Conservation (phyloP, 2,113 vertebrate genomes). For the Gadus chalcogrammus region DNA sequence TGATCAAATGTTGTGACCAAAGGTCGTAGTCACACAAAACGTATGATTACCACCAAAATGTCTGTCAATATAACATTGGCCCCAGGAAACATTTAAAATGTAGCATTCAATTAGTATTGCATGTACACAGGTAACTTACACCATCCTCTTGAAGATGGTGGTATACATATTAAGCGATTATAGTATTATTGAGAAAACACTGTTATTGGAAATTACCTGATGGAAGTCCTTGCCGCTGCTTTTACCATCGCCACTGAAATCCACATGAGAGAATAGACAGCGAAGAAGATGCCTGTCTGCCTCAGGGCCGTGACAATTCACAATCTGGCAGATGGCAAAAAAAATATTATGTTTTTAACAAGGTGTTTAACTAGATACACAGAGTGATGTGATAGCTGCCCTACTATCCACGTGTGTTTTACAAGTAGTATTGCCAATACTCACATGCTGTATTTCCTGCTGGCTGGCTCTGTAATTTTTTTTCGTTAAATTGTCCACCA, state of each 20-base stretch:
- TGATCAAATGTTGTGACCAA: no score
- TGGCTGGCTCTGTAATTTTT: constrained; percentile 99
- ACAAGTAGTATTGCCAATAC: constrained; percentile 49
- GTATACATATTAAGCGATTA: neutral
- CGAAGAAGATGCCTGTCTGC: constrained; percentile 99
- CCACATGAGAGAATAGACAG: constrained; percentile 99
- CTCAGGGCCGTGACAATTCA: constrained; percentile 99
- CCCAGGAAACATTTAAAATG: no score
- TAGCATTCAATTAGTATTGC: no score
- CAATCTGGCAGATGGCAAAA: constrained; percentile 78
- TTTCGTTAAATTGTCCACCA: constrained; percentile 99
- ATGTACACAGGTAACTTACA: no score
- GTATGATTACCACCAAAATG: no score
- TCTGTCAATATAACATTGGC: no score
- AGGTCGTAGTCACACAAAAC: no score
- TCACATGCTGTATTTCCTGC: constrained; percentile 99
- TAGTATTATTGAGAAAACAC: neutral
- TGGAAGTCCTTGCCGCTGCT: constrained; percentile 99
- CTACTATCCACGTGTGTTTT: no score
- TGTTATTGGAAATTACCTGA: constrained; percentile 81
- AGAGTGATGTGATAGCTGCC: neutral
- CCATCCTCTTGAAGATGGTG: no score
- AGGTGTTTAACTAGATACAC: neutral
- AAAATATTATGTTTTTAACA: neutral
- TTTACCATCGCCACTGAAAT: constrained; percentile 99